Percentiles rank a stretch among this genome's conserved stretches.
Conservation (phyloP, 2,888 invertebrate species). For the Choreutis nemorana region DNA sequence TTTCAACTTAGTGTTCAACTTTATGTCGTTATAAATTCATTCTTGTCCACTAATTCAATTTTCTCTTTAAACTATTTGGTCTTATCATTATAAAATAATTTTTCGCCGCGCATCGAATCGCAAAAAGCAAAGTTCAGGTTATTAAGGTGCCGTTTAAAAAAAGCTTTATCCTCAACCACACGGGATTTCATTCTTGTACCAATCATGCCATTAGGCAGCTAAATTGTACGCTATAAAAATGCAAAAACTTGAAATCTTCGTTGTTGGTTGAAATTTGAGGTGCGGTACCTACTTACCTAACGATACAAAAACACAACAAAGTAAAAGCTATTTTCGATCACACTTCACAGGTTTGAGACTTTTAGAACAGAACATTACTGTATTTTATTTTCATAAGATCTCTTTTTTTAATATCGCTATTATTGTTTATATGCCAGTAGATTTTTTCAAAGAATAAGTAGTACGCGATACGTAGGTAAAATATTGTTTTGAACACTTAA, state of each 20-base stretch:
- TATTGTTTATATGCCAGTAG: too few species aligned
- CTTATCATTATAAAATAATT: neutral
- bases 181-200: slow-evolving; percentile 24
- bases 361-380: too few species aligned
- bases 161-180: slow-evolving; percentile 25
- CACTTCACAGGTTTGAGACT: too few species aligned
- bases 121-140: slow-evolving; percentile 18
- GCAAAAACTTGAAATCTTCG: slow-evolving; percentile 32
- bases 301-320: too few species aligned
- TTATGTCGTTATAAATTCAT: neutral
- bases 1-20: too few species aligned
- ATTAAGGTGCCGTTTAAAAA: slow-evolving; percentile 26
- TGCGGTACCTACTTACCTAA: too few species aligned
- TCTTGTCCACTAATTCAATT: neutral
- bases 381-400: too few species aligned
- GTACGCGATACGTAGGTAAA: too few species aligned
- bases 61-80: neutral
- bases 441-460: too few species aligned
- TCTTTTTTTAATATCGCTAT: too few species aligned
- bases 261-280: slow-evolving; percentile 4
- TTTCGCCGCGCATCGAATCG: slow-evolving; percentile 10
- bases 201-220: slow-evolving; percentile 35
- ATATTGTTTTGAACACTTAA: too few species aligned
- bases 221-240: slow-evolving; percentile 46
- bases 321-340: too few species aligned